A percentile compares a stretch with the other conserved stretches of the same genome.
Conservation (phyloP, 2,888 invertebrate genomes). For the Ochlodes sylvanus region DNA sequence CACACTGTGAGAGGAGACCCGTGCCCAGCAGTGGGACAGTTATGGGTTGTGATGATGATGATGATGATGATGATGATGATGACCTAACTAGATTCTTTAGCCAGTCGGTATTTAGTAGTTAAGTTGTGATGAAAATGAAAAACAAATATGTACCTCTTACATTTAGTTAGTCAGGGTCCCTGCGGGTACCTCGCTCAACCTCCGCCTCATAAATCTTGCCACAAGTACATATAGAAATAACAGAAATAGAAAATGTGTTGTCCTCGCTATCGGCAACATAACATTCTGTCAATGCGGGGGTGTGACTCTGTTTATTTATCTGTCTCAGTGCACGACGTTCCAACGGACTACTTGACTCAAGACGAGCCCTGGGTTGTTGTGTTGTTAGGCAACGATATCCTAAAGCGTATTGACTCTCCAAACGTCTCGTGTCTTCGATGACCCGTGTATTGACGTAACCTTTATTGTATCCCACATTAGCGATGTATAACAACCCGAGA, state of each 20-base stretch:
- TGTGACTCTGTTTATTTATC: neutral
- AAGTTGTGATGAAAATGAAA: too few relatives aligned
- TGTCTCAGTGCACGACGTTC: neutral
- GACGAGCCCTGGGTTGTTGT: neutral
- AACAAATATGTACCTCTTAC: too few relatives aligned
- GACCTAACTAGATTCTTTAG: too few relatives aligned
- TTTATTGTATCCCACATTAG: neutral
- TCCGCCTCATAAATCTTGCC: too few relatives aligned
- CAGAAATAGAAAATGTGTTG: neutral
- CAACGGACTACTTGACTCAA: neutral
- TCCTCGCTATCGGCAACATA: neutral
- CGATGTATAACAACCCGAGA: neutral
- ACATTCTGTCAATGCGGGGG: neutral
- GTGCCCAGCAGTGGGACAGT: too few relatives aligned
- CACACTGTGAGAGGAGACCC: too few relatives aligned
- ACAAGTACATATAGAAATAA: neutral
- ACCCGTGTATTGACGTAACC: neutral
- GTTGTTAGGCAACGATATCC: neutral
- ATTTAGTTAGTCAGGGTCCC: too few relatives aligned
- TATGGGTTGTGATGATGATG: too few relatives aligned
- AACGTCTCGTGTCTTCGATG: neutral
- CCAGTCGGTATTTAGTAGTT: too few relatives aligned
- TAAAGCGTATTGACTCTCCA: neutral
- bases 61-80: too few relatives aligned
- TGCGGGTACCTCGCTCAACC: too few relatives aligned